A percentile compares a stretch with the other conserved stretches of the same genome.
These are phyloP conservation scores for Harpagoxenus sublaevis DNA, from an alignment of 2,888 invertebrate genomes.

Conservation along the genomic window DNA sequence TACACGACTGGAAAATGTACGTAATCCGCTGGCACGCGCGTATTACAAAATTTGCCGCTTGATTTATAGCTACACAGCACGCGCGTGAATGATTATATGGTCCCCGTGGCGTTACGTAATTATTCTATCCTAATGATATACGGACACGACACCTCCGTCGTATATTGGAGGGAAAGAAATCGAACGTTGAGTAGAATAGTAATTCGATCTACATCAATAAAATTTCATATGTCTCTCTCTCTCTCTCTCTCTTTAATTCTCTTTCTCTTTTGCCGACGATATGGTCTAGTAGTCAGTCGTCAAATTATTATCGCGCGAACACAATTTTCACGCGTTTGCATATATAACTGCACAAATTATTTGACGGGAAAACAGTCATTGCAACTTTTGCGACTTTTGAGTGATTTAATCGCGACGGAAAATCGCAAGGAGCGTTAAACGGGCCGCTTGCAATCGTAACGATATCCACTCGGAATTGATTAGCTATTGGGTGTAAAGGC, in stretches of 20 bases:
- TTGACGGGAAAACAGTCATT: not conserved
- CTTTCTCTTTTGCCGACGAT: not conserved
- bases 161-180: not conserved
- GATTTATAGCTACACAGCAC: constrained; percentile 25
- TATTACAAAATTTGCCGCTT: constrained; percentile 39
- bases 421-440: constrained; percentile 17
- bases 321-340: not conserved
- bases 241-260: not conserved
- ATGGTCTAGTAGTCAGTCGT: not conserved
- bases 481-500: not conserved
- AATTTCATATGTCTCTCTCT: not conserved
- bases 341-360: constrained; percentile 10
- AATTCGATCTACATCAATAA: not conserved
- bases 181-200: not conserved
- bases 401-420: constrained; percentile 34
- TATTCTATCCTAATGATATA: constrained; percentile 46
- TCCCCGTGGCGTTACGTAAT: constrained; percentile 30
- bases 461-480: constrained; percentile 44
- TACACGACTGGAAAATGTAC: constrained; percentile 29
- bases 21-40: constrained; percentile 5
- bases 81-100: constrained; percentile 32
- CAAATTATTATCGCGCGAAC: not conserved
- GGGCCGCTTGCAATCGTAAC: constrained; percentile 19
- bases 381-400: constrained; percentile 21
- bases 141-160: constrained; percentile 1